Percentiles rank a stretch among this genome's conserved stretches.
These are phyloP conservation scores for Acanthopleura granulata DNA, from an alignment of 2,888 invertebrate genomes.

Conservation along the genomic window DNA sequence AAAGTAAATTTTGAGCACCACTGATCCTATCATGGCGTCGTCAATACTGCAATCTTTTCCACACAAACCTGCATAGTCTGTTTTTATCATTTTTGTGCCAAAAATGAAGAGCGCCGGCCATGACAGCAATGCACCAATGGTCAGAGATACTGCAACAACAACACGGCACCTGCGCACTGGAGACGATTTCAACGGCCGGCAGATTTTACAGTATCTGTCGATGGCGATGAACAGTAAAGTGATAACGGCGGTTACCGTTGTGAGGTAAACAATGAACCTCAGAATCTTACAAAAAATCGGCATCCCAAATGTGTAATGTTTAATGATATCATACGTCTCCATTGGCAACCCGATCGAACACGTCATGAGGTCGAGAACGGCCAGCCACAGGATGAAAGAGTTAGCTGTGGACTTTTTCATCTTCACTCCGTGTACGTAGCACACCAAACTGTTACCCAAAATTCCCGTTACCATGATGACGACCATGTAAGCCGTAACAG, in stretches of 20 bases:
- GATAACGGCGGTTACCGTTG: background rate
- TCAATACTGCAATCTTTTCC: background rate
- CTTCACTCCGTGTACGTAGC: background rate
- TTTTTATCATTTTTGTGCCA: background rate
- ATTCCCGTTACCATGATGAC: background rate
- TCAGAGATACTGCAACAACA: background rate
- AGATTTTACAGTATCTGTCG: constrained; percentile 6
- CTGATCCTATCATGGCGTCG: background rate
- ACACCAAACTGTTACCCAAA: background rate
- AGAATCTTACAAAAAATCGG: background rate
- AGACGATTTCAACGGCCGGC: background rate
- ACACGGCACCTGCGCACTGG: constrained; percentile 7
- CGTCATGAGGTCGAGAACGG: background rate
- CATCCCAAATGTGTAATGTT: background rate
- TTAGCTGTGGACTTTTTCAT: background rate
- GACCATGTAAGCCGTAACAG: background rate
- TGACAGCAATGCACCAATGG: background rate
- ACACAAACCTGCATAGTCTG: background rate
- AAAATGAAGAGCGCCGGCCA: background rate
- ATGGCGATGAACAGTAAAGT: background rate
- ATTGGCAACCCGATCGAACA: background rate
- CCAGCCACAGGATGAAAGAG: background rate
- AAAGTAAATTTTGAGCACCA: background rate
- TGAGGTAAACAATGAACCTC: background rate
- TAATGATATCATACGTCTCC: background rate